A percentile compares a stretch with the other conserved stretches of the same genome.
Evolutionary conservation across 2,113 vertebrate genomes (phyloP).

Genomic region (Lophius piscatorius): DNA sequence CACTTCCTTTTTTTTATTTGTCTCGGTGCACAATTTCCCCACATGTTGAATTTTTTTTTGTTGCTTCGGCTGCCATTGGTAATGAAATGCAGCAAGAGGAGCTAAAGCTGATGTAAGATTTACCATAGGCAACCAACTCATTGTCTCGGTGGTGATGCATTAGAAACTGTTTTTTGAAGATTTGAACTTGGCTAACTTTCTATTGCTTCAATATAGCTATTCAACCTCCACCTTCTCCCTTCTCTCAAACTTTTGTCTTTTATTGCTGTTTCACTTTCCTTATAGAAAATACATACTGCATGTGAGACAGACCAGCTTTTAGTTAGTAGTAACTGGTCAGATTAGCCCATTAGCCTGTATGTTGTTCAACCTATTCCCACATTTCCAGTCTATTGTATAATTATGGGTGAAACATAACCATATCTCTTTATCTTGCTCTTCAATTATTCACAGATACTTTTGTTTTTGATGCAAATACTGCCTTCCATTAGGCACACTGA

Average conservation of each 20-base stretch:
- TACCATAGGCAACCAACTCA: conserved; percentile 44
- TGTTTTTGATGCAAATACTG: no score
- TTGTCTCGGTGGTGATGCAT: conserved; percentile 39
- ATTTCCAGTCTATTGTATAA: no score
- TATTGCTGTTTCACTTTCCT: neutral
- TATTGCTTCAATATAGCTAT: neutral
- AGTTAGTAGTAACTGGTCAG: no score
- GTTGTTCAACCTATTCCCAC: no score
- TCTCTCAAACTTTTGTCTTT: neutral
- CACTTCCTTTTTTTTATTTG: conserved; percentile 59
- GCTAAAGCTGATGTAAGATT: conserved; percentile 64
- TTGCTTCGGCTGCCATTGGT: conserved; percentile 39
- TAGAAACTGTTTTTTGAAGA: conserved; percentile 27
- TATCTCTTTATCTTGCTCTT: no score
- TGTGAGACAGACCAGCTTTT: no score
- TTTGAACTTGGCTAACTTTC: conserved; percentile 27
- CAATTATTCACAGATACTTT: no score
- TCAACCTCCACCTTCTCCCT: neutral
- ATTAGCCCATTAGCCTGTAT: no score
- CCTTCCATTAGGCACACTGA: no score
- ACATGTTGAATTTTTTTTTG: neutral
- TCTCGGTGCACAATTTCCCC: conserved; percentile 24
- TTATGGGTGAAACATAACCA: no score
- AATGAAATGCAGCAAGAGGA: conserved; percentile 36
- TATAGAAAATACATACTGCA: neutral